Conservation (phyloP, 1,140 invertebrate genomes). For the Megathymus violae region DNA sequence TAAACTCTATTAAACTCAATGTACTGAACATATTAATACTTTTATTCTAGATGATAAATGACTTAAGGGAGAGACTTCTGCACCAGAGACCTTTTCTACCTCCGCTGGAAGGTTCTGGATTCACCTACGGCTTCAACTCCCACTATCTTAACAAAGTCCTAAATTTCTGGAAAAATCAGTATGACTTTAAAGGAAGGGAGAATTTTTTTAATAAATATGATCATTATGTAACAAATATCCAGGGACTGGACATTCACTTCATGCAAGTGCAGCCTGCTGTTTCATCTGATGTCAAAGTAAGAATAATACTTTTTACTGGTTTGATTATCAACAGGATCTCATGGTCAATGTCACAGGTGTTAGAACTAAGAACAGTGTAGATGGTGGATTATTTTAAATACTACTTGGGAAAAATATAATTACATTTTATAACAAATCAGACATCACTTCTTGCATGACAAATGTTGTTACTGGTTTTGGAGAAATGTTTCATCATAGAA, state of each 20-base stretch:
- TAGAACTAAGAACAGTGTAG: no score
- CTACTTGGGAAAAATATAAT: no score
- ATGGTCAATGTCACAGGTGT: no score
- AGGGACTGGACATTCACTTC: slow-evolving; percentile 82
- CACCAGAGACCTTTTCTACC: slow-evolving; percentile 83
- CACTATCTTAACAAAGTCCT: slow-evolving; percentile 87
- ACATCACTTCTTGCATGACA: no score
- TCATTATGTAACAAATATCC: slow-evolving; percentile 90
- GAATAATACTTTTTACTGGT: no score
- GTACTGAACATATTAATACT: no score
- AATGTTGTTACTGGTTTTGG: no score
- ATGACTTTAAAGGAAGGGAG: slow-evolving; percentile 89
- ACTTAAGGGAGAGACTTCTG: slow-evolving; percentile 86
- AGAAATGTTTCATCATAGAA: no score
- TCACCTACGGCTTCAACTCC: slow-evolving; percentile 80
- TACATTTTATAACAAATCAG: no score
- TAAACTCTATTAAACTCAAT: no score
- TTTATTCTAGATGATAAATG: slow-evolving; percentile 85
- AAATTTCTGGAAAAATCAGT: slow-evolving; percentile 89
- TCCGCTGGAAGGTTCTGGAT: slow-evolving; percentile 87
- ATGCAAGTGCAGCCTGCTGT: slow-evolving; percentile 70
- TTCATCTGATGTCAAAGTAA: slow-evolving; percentile 56
- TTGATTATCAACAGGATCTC: no score
- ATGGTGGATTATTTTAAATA: slow-evolving; percentile 9
- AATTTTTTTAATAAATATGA: slow-evolving; percentile 88